These are phyloP conservation scores for Drosophila lacertosa DNA, from an alignment of 1,140 invertebrate genomes.

Conservation along the genomic window DNA sequence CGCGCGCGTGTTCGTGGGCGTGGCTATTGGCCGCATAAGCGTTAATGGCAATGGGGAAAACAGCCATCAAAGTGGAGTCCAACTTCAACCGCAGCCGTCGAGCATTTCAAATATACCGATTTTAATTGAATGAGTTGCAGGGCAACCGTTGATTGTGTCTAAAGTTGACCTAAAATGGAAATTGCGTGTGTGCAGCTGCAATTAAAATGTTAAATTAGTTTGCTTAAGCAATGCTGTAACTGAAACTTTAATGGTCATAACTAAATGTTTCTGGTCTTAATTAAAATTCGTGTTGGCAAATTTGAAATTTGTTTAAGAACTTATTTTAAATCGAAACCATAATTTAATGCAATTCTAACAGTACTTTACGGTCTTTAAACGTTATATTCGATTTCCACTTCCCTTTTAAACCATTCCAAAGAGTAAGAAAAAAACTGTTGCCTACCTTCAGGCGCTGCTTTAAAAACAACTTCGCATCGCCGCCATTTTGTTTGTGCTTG, in stretches of 20 bases:
- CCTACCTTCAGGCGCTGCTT: constrained; percentile 44
- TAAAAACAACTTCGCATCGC: constrained; percentile 34
- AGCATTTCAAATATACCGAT: background rate
- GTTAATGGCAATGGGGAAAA: constrained; percentile 12
- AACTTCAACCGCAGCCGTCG: background rate
- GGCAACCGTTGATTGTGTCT: background rate
- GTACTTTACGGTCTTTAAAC: too few relatives aligned
- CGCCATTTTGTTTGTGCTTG: constrained; percentile 54
- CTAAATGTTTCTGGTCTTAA: too few relatives aligned
- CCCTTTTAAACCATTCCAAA: too few relatives aligned
- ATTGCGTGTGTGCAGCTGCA: background rate
- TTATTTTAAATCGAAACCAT: too few relatives aligned
- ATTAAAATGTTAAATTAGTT: too few relatives aligned
- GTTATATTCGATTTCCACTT: too few relatives aligned
- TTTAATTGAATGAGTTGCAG: constrained; percentile 12
- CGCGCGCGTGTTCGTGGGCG: constrained; percentile 3
- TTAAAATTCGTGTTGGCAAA: too few relatives aligned
- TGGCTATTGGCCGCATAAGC: constrained; percentile 11
- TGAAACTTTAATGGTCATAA: too few relatives aligned
- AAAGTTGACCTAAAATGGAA: background rate
- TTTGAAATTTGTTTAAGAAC: too few relatives aligned
- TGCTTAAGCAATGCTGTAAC: too few relatives aligned
- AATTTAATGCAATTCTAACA: too few relatives aligned
- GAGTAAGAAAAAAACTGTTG: constrained; percentile 12
- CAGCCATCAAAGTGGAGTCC: background rate